Base-by-base conservation (phyloP, 1,140 invertebrate genomes). In the Berghia stephanieae region DNA sequence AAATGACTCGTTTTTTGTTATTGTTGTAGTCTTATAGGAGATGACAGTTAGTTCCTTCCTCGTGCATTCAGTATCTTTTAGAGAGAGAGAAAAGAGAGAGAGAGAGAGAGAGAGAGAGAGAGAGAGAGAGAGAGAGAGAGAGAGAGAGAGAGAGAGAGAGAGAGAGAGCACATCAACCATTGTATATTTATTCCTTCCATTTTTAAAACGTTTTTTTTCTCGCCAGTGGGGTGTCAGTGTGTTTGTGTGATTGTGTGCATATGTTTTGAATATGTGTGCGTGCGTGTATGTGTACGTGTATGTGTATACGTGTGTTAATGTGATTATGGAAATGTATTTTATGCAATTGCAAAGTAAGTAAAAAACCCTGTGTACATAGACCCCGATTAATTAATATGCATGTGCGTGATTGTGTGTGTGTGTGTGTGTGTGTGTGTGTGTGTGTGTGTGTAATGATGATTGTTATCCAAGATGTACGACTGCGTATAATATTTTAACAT, bases 41-140 rank as follows among this genome's bases (percentile, higher is more conserved):
- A n/a, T 42, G 4, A 68, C 38, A 68, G 18, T 42, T 38, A 42
- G 6, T 42, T 38, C 40, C 34, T 42, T 31, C 36, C n/a, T 38
- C 34, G 40, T 6, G 40, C 34, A 34, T 6, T 38, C 34, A 66
- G 63, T 13, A 6, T 6, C 18, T 4, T 13, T 38, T 31, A 66
- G 27, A 6, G 27, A 66, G 63, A 66, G 27, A 67, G 63, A 67
- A 40, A 67, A 27, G 27, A 27, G n/a, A 43, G 24, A 43, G 36
- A 66, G 21, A 66, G 18, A 66, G 42, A 67, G 57, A 75, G 34
- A 60, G 0, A 63, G 55, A 66, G 55, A 75, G 4, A 40, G 74
- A 75, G 40, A 75, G 73, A 75, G 52, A 67, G 73, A 67, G 34
- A 67, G 73, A 67, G 49, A 67, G 73, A 75, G 73, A 75, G 49